Evolutionary conservation across 2,113 vertebrate species (phyloP).

Genomic region (Pomatostomus ruficeps): DNA sequence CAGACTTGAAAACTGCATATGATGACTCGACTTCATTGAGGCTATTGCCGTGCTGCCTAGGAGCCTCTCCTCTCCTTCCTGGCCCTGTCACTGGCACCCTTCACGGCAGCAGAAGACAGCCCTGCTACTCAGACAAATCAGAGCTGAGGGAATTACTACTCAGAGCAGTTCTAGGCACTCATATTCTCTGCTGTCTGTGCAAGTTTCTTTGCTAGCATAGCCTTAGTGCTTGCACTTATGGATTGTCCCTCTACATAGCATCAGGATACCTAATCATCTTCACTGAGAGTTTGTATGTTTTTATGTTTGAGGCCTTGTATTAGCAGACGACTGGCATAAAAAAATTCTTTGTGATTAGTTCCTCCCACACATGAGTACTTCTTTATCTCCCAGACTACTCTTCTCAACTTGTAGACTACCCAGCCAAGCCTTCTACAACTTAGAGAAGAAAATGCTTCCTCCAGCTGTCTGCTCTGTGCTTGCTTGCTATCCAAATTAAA

Average conservation of each 20-base stretch:
- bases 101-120: neutral
- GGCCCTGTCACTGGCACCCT: neutral
- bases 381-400: neutral
- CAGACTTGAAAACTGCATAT: neutral
- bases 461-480: slow-evolving; percentile 36
- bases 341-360: neutral
- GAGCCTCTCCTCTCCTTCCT: neutral
- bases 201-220: neutral
- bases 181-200: neutral
- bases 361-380: neutral
- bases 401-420: neutral
- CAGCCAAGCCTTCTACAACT: neutral
- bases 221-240: neutral
- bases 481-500: slow-evolving; percentile 31
- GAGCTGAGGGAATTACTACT: neutral
- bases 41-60: neutral
- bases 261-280: neutral
- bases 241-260: neutral
- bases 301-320: neutral
- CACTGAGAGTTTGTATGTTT: neutral
- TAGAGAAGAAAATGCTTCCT: slow-evolving; percentile 26
- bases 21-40: neutral
- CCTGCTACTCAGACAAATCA: neutral
- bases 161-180: neutral
- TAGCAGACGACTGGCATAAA: neutral